These are phyloP conservation scores for Macrostomum lignano DNA, from an alignment of 1,140 invertebrate genomes.

Conservation along the genomic window DNA sequence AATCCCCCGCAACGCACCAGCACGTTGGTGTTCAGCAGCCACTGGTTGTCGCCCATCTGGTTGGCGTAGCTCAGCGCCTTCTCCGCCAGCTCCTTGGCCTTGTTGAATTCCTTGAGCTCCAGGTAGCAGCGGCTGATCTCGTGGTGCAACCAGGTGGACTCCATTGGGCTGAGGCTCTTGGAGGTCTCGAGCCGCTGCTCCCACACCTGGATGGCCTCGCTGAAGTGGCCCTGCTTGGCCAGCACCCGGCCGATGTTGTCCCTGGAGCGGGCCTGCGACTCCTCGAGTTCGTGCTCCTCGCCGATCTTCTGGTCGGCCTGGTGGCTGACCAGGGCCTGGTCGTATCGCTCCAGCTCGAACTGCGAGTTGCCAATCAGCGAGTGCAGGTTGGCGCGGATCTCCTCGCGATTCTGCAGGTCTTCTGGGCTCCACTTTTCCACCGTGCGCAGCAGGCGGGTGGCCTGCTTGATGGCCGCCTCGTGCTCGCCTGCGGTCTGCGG, in stretches of 20 bases:
- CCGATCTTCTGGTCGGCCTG: conserved; percentile 17
- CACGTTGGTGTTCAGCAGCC: conserved; percentile 17
- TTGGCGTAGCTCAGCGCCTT: conserved; percentile 18
- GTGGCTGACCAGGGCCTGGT: conserved; percentile 16
- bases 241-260: conserved; percentile 8
- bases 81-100: conserved; percentile 21
- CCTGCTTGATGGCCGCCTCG: conserved; percentile 15
- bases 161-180: conserved; percentile 14
- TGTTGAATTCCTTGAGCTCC: conserved; percentile 15
- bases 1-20: too few species aligned
- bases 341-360: conserved; percentile 19
- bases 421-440: conserved; percentile 14
- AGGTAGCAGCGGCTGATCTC: conserved; percentile 26
- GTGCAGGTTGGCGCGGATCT: conserved; percentile 20
- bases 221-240: conserved; percentile 6
- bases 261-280: conserved; percentile 4
- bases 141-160: conserved; percentile 26
- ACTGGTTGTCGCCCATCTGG: conserved; percentile 18
- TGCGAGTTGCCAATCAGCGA: conserved; percentile 25
- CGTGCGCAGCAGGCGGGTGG: conserved; percentile 15
- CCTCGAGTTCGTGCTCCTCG: conserved; percentile 12
- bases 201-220: conserved; percentile 8
- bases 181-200: conserved; percentile 12
- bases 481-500: conserved; percentile 17
- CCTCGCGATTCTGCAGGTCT: conserved; percentile 16